Evolutionary conservation across 2,888 invertebrate species (phyloP).

Genomic region (Exephanes ischioxanthus): DNA sequence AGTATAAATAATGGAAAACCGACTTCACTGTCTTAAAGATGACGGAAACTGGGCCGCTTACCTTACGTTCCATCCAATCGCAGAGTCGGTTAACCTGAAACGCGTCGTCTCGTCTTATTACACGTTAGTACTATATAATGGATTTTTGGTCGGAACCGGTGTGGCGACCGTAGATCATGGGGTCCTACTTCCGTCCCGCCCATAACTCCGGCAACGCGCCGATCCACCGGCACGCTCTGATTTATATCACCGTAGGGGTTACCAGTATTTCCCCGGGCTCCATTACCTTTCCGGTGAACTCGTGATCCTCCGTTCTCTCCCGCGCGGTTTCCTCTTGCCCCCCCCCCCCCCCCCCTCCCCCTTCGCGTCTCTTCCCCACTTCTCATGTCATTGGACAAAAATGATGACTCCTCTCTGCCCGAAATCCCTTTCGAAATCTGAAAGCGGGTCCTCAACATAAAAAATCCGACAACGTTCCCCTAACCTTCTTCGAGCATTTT

Average conservation of each 20-base stretch:
- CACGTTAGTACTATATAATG: constrained; percentile 81
- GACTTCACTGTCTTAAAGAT: too few species aligned
- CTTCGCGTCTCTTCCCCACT: constrained; percentile 11
- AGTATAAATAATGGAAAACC: too few species aligned
- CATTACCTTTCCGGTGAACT: constrained; percentile 79
- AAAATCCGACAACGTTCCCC: neutral
- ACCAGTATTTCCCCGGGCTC: constrained; percentile 73
- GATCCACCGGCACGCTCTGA: constrained; percentile 77
- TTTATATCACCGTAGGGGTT: constrained; percentile 78
- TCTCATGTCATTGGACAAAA: constrained; percentile 4
- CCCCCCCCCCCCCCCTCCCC: constrained; percentile 32
- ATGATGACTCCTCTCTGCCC: neutral
- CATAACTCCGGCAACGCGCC: constrained; percentile 74
- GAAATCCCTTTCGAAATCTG: neutral
- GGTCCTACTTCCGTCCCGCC: constrained; percentile 81
- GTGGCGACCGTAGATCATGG: constrained; percentile 82
- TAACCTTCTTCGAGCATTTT: neutral
- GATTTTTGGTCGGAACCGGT: constrained; percentile 83
- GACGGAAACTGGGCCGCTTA: too few species aligned
- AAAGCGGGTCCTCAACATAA: neutral
- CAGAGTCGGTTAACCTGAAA: too few species aligned
- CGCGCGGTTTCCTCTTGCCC: constrained; percentile 61
- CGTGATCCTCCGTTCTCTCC: constrained; percentile 69
- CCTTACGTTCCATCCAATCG: too few species aligned
- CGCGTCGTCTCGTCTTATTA: constrained; percentile 74